Conservation (phyloP, 1,140 invertebrate genomes). For the Sarcophaga bullata region DNA sequence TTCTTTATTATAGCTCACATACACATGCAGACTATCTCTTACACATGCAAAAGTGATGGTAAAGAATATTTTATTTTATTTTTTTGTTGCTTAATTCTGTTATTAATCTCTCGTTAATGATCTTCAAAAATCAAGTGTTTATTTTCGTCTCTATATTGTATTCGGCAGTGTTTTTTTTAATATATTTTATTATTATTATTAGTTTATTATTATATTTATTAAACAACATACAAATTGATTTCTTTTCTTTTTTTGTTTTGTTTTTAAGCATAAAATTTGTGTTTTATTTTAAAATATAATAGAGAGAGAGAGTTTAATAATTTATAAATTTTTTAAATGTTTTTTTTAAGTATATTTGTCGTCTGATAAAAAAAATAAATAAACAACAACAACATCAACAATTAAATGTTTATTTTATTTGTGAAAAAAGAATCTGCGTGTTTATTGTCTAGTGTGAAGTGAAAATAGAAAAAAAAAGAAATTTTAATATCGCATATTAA, state of each 20-base stretch:
- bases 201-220: too few relatives aligned
- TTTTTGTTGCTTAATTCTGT: not conserved
- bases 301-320: too few relatives aligned
- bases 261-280: too few relatives aligned
- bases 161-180: conserved; percentile 2
- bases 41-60: too few relatives aligned
- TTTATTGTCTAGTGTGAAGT: not conserved
- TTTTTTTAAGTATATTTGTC: not conserved
- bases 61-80: too few relatives aligned
- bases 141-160: conserved; percentile 15
- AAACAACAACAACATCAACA: not conserved
- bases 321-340: too few relatives aligned
- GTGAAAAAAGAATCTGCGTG: not conserved
- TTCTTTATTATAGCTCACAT: not conserved
- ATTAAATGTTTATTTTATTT: conserved; percentile 11
- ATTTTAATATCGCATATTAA: too few relatives aligned
- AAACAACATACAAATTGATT: too few relatives aligned
- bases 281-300: too few relatives aligned
- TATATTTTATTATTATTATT: not conserved
- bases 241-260: too few relatives aligned
- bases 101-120: conserved; percentile 24
- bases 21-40: not conserved
- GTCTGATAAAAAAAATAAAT: conserved; percentile 4
- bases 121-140: conserved; percentile 22
- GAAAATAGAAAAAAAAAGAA: not conserved